Evolutionary conservation across 2,797 vertebrate genomes (phyloP), one percentile per base, ranked within the genome.

Genomic region (Zenarchopterus dispar): DNA sequence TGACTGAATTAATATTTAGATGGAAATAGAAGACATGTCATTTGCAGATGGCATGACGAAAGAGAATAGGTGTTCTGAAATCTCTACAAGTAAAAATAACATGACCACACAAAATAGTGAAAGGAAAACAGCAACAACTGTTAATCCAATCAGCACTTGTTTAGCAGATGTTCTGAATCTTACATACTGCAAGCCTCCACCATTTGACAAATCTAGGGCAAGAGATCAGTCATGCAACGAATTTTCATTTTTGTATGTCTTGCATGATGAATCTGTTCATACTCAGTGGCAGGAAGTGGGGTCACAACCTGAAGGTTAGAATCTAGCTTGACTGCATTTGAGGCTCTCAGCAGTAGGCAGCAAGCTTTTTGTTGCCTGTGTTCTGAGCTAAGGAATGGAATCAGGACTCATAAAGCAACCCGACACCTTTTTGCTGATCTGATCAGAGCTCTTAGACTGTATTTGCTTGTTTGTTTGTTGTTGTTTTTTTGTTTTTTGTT

Each of bases 21-120:
- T 46, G 44, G 53, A 56, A 68, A 72, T 61, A 56, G 19, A 26
- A 70, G 57, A 67, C 23, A 9, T 15, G 1, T 33, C 23, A 15
- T 28, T 65, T 19, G 22, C 79, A 82, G 79, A 84, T 73, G 72
- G 75, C 24, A 15, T 13, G 4, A 23, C n/a, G 41, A 57, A 72
- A 75, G 49, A 17, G 42, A 74, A 75, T 54, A 24, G 48, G n/a
- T 42, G 45, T 51, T 52, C 10, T 5, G 49, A 46, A 72, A 43
- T 56, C 31, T 50, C 23, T 56, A 64, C 49, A 63, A 39, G 36
- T 5, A 56, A 33, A 56, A 60, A 43, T 19, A 31, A 42, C 33
- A 23, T 17, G 22, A 28, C 50, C 61, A 67, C 49, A 42, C n/a
- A 42, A 11, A 39, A 19, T 13, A 63, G 8, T 16, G 56, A 41